Conservation (phyloP, 2,797 vertebrate genomes). For the Todus mexicanus region DNA sequence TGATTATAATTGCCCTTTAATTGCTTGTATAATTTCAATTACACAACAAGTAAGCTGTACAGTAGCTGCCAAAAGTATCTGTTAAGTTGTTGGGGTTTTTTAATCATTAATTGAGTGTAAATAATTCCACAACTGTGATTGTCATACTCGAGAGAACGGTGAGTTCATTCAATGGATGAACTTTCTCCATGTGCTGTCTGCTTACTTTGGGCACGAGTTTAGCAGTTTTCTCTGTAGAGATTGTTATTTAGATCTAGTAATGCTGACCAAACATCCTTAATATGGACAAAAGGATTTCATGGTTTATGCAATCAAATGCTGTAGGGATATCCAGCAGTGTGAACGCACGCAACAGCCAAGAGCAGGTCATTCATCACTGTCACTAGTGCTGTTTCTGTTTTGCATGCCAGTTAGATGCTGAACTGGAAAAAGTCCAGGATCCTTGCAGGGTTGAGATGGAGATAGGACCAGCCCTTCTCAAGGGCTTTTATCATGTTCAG, state of each 20-base stretch:
- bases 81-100: not conserved
- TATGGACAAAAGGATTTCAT: slow-evolving; percentile 22
- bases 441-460: not conserved
- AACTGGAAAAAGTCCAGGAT: slow-evolving; percentile 13
- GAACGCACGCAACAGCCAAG: not conserved
- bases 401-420: not conserved
- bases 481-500: not conserved
- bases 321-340: not conserved
- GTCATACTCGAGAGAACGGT: not conserved
- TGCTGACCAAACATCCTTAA: not conserved
- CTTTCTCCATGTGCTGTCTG: not conserved
- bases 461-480: not conserved
- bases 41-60: not conserved
- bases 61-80: not conserved
- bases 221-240: not conserved
- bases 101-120: not conserved
- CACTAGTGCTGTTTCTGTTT: not conserved
- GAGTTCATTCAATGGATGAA: not conserved
- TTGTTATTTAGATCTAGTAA: not conserved
- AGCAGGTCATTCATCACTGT: not conserved
- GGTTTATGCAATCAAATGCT: not conserved
- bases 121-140: not conserved
- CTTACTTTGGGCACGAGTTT: not conserved
- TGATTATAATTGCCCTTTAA: slow-evolving; percentile 35
- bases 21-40: slow-evolving; percentile 24